phyloP scores from a whole-genome alignment of 2,888 invertebrate genomes.

The Hipparchia sbordonii region DNA sequence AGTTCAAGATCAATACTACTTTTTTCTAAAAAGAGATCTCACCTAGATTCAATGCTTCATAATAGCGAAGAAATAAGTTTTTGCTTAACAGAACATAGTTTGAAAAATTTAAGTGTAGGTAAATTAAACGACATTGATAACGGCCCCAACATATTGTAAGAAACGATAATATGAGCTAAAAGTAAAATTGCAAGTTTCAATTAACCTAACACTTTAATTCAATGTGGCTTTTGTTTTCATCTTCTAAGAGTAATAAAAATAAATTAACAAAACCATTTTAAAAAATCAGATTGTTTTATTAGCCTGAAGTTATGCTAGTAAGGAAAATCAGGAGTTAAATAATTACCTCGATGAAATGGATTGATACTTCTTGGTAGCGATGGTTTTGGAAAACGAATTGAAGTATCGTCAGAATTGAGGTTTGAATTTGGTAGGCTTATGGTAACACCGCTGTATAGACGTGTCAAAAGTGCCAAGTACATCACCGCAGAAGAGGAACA shows the following conservation, averaged over 20 bases:
- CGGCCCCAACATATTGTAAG: no score
- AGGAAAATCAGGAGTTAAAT: neutral
- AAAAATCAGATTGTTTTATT: no score
- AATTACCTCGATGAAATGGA: neutral
- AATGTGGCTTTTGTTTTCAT: no score
- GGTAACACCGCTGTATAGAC: neutral
- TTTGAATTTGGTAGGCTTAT: constrained; percentile 9
- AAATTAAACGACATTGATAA: no score
- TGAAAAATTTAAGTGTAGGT: neutral
- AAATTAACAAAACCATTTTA: no score
- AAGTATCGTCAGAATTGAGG: neutral
- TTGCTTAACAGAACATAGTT: neutral
- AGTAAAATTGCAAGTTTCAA: no score
- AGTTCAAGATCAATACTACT: constrained; percentile 2
- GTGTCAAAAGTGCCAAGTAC: constrained; percentile 10
- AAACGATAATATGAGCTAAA: no score
- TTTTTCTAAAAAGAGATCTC: constrained; percentile 1
- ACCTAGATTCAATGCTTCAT: neutral
- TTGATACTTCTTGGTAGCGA: neutral
- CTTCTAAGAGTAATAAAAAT: no score
- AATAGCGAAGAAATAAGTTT: neutral
- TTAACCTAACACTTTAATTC: no score
- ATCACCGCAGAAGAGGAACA: constrained; percentile 6
- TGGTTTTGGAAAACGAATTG: neutral
- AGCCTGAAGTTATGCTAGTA: no score